Conservation (phyloP, 2,797 vertebrate genomes). For the Lutjanus argentimaculatus region DNA sequence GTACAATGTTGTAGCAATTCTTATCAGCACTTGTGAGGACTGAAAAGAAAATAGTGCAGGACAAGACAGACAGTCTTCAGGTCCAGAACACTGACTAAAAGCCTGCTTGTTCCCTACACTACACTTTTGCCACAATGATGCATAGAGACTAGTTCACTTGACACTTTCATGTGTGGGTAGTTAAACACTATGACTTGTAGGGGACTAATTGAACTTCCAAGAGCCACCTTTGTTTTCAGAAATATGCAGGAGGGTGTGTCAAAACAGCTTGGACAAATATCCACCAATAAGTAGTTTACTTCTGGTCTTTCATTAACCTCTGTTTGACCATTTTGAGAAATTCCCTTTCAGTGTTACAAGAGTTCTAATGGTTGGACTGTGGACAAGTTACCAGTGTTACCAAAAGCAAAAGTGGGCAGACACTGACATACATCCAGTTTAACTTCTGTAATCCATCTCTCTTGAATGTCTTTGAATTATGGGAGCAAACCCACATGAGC, state of each 20-base stretch:
- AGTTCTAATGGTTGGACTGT: not conserved
- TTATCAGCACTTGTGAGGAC: not conserved
- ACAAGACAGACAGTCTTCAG: not conserved
- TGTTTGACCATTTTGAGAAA: not conserved
- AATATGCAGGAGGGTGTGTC: not conserved
- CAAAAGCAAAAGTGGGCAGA: slow-evolving; percentile 15
- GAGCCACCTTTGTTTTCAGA: not conserved
- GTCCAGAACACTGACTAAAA: not conserved
- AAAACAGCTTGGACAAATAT: not conserved
- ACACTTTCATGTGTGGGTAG: not conserved
- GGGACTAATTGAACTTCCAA: not conserved
- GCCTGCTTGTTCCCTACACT: not conserved
- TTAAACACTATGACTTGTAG: not conserved
- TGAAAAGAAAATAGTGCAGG: not conserved
- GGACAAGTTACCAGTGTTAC: slow-evolving; percentile 2
- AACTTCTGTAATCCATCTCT: slow-evolving; percentile 8
- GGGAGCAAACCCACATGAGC: slow-evolving; percentile 3
- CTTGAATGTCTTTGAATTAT: slow-evolving; percentile 22
- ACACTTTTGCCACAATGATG: not conserved
- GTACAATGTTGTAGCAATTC: not conserved
- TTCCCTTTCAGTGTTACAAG: not conserved
- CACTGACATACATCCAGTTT: slow-evolving; percentile 26
- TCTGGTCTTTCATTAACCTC: not conserved
- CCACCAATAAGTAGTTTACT: not conserved
- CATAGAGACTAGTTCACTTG: not conserved